Percentiles rank a stretch among this genome's conserved stretches.
Evolutionary conservation across 30 jellyfish, hydroid and myxozoan genomes (phyloP).

Genomic region (Haliclystus octoradiatus): DNA sequence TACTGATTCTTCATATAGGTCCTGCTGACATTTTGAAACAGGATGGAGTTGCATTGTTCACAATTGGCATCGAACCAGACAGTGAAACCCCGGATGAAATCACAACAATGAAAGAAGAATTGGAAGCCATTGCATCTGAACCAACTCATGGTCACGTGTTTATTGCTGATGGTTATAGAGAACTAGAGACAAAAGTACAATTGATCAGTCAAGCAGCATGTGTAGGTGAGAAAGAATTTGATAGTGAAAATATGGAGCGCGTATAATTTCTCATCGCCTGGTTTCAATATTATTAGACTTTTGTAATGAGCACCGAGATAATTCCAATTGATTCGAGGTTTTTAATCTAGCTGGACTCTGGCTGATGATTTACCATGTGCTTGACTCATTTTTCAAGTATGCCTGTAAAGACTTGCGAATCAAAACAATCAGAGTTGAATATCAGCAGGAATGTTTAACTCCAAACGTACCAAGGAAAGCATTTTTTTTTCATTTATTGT

Average conservation of each 20-base stretch:
- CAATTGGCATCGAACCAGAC: conserved; percentile 89
- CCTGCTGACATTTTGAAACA: conserved; percentile 81
- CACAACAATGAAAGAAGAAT: conserved; percentile 80
- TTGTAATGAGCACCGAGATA: no score
- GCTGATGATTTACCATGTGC: no score
- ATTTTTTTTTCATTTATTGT: no score
- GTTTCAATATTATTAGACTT: background rate
- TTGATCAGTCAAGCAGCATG: conserved; percentile 92
- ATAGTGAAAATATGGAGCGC: background rate
- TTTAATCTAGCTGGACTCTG: no score
- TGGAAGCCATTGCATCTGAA: conserved; percentile 81
- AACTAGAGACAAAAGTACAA: conserved; percentile 58
- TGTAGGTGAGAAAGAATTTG: conserved; percentile 54
- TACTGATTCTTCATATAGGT: no score
- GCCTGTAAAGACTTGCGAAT: no score
- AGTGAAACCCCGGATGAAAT: conserved; percentile 89
- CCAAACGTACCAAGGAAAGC: no score
- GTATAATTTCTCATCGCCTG: background rate
- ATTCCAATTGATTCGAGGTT: no score
- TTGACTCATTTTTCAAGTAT: no score
- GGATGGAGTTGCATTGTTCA: conserved; percentile 85
- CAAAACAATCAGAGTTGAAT: no score
- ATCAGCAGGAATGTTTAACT: no score
- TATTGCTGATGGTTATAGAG: conserved; percentile 90
- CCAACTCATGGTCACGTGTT: conserved; percentile 75